Conservation (phyloP, 1,140 invertebrate genomes). For the Penaeus chinensis region DNA sequence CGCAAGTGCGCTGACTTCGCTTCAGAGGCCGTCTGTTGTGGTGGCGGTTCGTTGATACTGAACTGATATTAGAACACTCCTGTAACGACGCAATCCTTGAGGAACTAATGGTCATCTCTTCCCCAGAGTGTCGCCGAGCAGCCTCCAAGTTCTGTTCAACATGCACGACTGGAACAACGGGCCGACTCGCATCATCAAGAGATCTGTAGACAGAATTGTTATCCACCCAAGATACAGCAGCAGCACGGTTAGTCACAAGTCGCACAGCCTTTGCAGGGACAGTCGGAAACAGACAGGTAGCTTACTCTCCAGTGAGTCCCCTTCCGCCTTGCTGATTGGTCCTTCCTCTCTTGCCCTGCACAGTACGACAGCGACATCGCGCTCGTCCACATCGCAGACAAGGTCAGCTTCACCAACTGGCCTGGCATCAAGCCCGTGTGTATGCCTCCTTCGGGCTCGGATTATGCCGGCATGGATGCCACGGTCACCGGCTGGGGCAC, state of each 20-base stretch:
- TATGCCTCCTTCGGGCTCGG: conserved; percentile 30
- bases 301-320: too few species aligned
- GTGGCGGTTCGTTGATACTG: too few species aligned
- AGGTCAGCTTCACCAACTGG: conserved; percentile 14
- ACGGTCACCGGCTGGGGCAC: conserved; percentile 81
- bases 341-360: background rate
- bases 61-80: too few species aligned
- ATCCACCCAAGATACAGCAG: background rate
- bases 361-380: conserved; percentile 22
- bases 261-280: too few species aligned
- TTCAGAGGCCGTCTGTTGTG: too few species aligned
- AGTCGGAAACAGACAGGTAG: too few species aligned
- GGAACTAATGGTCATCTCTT: background rate
- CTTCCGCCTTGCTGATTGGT: background rate
- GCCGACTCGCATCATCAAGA: background rate
- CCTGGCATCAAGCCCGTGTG: background rate
- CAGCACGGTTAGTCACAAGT: too few species aligned
- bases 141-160: background rate
- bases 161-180: background rate
- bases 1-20: too few species aligned
- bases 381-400: background rate
- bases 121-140: background rate
- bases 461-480: conserved; percentile 65
- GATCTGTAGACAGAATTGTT: background rate
- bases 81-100: too few species aligned